phyloP scores from a whole-genome alignment of 2,113 vertebrate species.

The Esox niger region DNA sequence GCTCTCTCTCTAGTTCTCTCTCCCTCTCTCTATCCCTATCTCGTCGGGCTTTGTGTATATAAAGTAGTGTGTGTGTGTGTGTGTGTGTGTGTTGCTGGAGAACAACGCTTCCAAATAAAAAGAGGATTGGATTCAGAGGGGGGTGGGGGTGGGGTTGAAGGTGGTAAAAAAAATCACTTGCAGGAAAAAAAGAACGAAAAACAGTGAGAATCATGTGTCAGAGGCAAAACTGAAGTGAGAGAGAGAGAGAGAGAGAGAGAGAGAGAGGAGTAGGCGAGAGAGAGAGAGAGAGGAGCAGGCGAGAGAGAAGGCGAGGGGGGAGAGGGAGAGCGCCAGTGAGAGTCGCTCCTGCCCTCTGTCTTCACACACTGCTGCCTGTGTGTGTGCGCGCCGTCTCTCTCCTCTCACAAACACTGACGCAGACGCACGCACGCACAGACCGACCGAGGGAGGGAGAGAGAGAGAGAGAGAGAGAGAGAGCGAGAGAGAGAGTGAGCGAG shows the following conservation, averaged over 20 bases:
- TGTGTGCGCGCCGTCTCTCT: constrained; percentile 35
- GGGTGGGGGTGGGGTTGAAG: constrained; percentile 10
- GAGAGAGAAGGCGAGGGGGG: too few relatives aligned
- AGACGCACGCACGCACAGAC: constrained; percentile 47
- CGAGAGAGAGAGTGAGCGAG: constrained; percentile 41
- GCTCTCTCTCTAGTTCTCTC: constrained; percentile 74
- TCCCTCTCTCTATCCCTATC: constrained; percentile 65
- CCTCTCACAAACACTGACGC: constrained; percentile 29
- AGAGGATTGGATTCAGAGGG: constrained; percentile 71
- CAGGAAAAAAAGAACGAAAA: constrained; percentile 60
- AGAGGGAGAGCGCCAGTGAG: constrained; percentile 66
- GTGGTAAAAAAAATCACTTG: constrained; percentile 54
- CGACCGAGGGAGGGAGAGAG: constrained; percentile 55
- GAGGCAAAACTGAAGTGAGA: constrained; percentile 68
- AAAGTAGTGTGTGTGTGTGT: constrained; percentile 66
- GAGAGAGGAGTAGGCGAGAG: constrained; percentile 48
- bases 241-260: constrained; percentile 37
- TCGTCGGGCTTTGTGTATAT: constrained; percentile 77
- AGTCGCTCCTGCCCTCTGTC: constrained; percentile 80
- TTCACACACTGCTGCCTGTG: constrained; percentile 77
- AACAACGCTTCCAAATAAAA: constrained; percentile 74
- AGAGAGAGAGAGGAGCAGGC: constrained; percentile 28
- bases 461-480: constrained; percentile 60
- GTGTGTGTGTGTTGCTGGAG: constrained; percentile 34
- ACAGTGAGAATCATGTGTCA: constrained; percentile 74